Percentiles rank a stretch among this genome's conserved stretches.
phyloP scores from a whole-genome alignment of 2,113 vertebrate genomes.

The Lamprologus speciosus region DNA sequence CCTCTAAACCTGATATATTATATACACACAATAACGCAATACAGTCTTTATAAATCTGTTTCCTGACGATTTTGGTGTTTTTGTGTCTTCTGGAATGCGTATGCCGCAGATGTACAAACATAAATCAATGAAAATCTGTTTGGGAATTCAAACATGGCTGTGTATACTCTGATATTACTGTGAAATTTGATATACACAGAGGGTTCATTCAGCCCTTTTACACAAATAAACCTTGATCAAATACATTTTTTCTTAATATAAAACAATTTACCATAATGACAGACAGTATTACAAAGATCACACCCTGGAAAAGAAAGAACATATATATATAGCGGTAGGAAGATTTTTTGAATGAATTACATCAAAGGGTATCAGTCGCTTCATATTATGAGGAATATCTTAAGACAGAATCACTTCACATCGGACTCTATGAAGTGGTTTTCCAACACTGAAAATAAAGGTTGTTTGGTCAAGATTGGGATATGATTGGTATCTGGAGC shows the following conservation, averaged over 20 bases:
- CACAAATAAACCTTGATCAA: neutral
- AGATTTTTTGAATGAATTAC: neutral
- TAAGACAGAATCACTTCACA: neutral
- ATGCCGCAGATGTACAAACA: neutral
- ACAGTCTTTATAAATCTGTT: neutral
- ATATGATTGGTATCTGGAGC: neutral
- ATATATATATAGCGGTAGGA: no score
- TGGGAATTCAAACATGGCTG: neutral
- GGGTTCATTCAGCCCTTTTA: neutral
- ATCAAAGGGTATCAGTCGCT: neutral
- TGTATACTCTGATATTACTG: neutral
- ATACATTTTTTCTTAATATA: neutral
- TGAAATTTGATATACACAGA: neutral
- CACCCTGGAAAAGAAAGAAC: neutral
- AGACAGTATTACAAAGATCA: neutral
- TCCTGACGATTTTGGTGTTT: conserved; percentile 2
- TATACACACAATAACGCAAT: neutral
- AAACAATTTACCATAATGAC: neutral
- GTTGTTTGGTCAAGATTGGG: neutral
- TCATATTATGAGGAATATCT: neutral
- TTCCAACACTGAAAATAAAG: neutral
- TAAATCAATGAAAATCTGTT: conserved; percentile 19
- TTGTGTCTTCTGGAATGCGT: neutral
- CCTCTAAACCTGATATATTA: conserved; percentile 26
- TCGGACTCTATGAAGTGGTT: neutral